Evolutionary conservation across 2,888 invertebrate genomes (phyloP), one percentile per base, ranked within the genome.

Genomic region (Cephus nigrinus): DNA sequence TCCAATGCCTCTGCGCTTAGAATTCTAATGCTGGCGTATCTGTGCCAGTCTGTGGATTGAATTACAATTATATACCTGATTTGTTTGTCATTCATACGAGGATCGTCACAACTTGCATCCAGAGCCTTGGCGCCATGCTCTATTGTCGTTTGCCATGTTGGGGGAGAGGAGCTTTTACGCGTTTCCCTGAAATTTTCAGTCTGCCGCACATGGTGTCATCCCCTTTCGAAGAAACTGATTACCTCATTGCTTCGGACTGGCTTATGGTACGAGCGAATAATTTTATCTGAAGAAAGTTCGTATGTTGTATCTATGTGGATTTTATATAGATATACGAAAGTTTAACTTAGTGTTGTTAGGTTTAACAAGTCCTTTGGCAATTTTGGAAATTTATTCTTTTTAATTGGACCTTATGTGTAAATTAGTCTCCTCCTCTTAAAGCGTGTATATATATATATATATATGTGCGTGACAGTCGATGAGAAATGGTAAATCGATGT

Each of bases 41-140:
- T 86, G 86, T 86, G 87, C 85, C 87, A 87, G 82, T 84, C 80
- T 86, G 86, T 82, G 83, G 84, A 86, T 86, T 82, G 86, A 86
- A 86, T 86, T 84, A 79, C 85, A 84, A 86, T 86, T 85, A 81
- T 82, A 82, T 75, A 79, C 78, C 83, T 83, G 82, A 86, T 84
- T 85, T 86, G 83, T 78, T 85, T 85, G 83, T 85, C 81, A 85
- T 85, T 86, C 85, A 79, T 76, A 69, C 77, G 80, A 68, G 77
- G 74, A 77, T 75, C 74, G 75, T 73, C 74, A 77, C 73, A 79
- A 72, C 75, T 83, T 80, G 82, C 82, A 84, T 82, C 80, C 78
- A 78, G 32, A 68, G 30, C 79, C 84, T 85, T 86, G 85, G 85
- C 86, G 85, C 81, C 84, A 80, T 76, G 85, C 82, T 84, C 83